These are phyloP conservation scores for Anableps anableps DNA, from an alignment of 2,797 vertebrate genomes.

Conservation along the genomic window DNA sequence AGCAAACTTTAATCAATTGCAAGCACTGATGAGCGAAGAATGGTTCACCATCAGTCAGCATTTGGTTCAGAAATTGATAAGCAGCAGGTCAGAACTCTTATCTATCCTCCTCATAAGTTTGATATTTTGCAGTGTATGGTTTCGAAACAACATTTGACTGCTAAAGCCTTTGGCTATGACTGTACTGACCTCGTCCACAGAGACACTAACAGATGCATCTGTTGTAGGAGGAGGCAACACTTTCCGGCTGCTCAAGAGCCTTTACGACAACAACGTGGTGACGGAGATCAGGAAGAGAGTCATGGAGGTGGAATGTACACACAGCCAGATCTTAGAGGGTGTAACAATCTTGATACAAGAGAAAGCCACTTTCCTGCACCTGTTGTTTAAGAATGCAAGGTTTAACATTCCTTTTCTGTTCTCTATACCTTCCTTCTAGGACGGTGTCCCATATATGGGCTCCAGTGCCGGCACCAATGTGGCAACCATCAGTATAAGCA, in stretches of 20 bases:
- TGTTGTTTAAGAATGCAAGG: not conserved
- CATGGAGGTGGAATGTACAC: conserved; percentile 78
- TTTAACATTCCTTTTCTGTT: not conserved
- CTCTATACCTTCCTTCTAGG: conserved; percentile 63
- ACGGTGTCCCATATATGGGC: conserved; percentile 88
- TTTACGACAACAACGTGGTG: conserved; percentile 87
- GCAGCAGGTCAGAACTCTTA: not conserved
- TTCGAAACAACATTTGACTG: not conserved
- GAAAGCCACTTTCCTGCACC: not conserved
- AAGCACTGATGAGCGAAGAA: not conserved
- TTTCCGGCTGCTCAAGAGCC: conserved; percentile 88
- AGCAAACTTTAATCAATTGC: not conserved
- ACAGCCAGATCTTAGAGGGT: not conserved
- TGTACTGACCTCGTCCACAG: not conserved
- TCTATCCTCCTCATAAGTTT: not conserved
- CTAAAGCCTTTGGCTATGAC: not conserved
- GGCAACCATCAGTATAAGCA: conserved; percentile 87
- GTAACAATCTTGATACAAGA: not conserved
- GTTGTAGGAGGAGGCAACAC: conserved; percentile 89
- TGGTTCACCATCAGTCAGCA: not conserved
- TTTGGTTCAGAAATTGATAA: no score
- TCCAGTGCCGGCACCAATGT: conserved; percentile 90
- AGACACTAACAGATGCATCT: not conserved
- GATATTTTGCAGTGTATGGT: not conserved
- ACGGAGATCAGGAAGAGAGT: conserved; percentile 86